Conservation (phyloP, 2,888 invertebrate genomes). For the Trichopria drosophilae region DNA sequence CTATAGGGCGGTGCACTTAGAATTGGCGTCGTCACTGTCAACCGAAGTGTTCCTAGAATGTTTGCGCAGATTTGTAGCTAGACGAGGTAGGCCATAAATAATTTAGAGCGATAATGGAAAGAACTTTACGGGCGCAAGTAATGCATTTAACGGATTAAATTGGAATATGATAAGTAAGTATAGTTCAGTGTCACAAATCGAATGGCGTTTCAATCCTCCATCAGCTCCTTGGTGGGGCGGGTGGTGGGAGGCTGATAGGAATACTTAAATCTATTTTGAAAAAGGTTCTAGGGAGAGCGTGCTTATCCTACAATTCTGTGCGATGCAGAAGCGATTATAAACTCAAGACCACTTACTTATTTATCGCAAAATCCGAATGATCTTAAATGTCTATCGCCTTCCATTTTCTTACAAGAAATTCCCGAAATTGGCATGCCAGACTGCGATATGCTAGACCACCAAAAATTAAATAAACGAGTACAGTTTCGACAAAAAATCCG, state of each 20-base stretch:
- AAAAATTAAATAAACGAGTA: constrained; percentile 12
- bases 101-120: constrained; percentile 53
- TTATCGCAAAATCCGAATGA: constrained; percentile 34
- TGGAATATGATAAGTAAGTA: constrained; percentile 26
- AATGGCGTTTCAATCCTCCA: constrained; percentile 34
- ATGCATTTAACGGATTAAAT: constrained; percentile 36
- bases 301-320: constrained; percentile 39
- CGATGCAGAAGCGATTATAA: constrained; percentile 48
- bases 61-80: constrained; percentile 45
- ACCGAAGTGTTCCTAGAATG: constrained; percentile 42
- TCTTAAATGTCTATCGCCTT: constrained; percentile 34
- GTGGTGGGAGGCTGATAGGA: constrained; percentile 41
- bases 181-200: constrained; percentile 26
- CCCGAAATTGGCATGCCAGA: constrained; percentile 27
- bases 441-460: constrained; percentile 29
- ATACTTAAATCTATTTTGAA: constrained; percentile 49
- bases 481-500: no score
- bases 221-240: constrained; percentile 26
- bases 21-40: constrained; percentile 7
- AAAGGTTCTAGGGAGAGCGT: constrained; percentile 46
- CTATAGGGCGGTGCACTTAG: constrained; percentile 27
- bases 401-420: no score
- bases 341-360: constrained; percentile 49
- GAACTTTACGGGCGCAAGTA: constrained; percentile 47
- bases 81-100: constrained; percentile 43